Conservation (phyloP, 2,797 vertebrate species). For the Corythornis leucogaster region DNA sequence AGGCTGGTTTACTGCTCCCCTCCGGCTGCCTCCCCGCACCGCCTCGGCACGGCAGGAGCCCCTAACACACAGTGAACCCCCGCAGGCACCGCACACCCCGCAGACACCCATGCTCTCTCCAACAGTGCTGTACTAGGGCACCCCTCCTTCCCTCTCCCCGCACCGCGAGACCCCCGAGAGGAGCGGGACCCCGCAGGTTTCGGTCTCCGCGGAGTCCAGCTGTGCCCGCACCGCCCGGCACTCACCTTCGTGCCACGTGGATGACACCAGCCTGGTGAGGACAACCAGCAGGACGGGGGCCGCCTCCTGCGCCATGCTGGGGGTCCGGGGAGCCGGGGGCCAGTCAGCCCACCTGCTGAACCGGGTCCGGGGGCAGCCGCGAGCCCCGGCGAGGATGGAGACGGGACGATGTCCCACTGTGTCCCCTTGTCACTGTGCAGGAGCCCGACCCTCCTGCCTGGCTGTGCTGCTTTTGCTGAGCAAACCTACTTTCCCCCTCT, state of each 20-base stretch:
- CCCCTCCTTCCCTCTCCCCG: background rate
- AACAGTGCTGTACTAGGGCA: rapidly evolving
- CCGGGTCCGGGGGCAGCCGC: rapidly evolving
- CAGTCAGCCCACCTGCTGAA: background rate
- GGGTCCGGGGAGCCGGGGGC: background rate
- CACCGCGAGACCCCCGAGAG: rapidly evolving
- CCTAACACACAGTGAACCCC: background rate
- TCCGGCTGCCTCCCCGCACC: constrained; percentile 30
- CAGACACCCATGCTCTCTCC: background rate
- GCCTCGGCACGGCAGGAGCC: background rate
- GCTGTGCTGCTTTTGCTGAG: background rate
- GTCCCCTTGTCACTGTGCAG: background rate
- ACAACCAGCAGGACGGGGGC: constrained; percentile 69
- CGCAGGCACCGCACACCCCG: background rate
- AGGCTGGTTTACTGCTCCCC: constrained; percentile 39
- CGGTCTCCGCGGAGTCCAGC: rapidly evolving
- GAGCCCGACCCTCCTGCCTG: background rate
- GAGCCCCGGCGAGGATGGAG: background rate
- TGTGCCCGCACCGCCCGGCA: rapidly evolving
- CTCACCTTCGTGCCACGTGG: constrained; percentile 81
- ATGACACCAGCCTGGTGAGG: constrained; percentile 60
- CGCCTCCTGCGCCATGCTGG: constrained; percentile 57
- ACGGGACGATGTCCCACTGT: background rate
- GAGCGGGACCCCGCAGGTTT: rapidly evolving
- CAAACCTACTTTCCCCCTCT: background rate